Evolutionary conservation across 2,888 invertebrate genomes (phyloP).

Genomic region (Chloroclysta siterata): DNA sequence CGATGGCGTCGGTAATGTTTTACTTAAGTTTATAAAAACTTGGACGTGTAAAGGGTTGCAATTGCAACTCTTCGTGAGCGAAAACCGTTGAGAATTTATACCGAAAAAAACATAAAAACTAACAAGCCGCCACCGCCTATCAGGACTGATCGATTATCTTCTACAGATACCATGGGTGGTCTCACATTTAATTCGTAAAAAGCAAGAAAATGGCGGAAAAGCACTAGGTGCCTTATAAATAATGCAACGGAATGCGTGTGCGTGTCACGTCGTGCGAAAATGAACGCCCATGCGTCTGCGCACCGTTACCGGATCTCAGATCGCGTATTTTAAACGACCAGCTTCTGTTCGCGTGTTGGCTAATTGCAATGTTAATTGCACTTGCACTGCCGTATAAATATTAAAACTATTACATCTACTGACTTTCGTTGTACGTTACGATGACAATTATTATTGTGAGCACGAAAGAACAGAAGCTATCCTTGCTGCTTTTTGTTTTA

Average conservation of each 20-base stretch:
- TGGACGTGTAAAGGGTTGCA: background rate
- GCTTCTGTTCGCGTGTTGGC: conserved; percentile 41
- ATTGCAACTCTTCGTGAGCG: conserved; percentile 19
- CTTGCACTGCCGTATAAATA: conserved; percentile 39
- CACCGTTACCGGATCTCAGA: conserved; percentile 54
- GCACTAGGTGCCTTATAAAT: conserved; percentile 70
- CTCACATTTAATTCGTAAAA: conserved; percentile 49
- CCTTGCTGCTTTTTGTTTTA: background rate
- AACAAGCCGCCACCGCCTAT: conserved; percentile 50
- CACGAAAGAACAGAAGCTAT: background rate
- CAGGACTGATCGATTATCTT: conserved; percentile 43
- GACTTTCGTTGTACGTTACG: conserved; percentile 28
- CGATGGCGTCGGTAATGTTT: conserved; percentile 2
- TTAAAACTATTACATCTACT: conserved; percentile 33
- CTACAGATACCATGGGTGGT: conserved; percentile 55
- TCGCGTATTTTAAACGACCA: conserved; percentile 43
- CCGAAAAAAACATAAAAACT: conserved; percentile 56
- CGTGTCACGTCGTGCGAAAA: conserved; percentile 69
- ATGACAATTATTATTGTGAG: conserved; percentile 22
- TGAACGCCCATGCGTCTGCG: conserved; percentile 52
- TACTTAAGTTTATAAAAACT: background rate
- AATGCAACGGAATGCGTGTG: conserved; percentile 71
- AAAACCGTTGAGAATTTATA: conserved; percentile 50
- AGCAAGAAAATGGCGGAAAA: conserved; percentile 73
- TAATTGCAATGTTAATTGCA: conserved; percentile 45